Evolutionary conservation across 1,140 invertebrate species (phyloP).

Genomic region (Leptopilina boulardi): DNA sequence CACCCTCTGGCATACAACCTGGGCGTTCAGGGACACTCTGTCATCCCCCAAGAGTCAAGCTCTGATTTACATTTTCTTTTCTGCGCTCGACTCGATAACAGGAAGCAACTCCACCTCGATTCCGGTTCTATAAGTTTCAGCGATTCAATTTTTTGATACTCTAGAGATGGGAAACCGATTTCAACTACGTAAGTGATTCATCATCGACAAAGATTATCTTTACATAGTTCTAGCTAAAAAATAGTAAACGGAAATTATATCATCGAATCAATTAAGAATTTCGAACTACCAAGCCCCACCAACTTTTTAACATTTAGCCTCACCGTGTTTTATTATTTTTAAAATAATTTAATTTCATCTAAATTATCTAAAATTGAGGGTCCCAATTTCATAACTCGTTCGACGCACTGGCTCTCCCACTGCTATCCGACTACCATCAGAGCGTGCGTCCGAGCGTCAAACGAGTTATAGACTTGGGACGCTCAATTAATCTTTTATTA

Average conservation of each 20-base stretch:
- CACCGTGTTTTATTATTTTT: no score
- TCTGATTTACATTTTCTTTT: constrained; percentile 71
- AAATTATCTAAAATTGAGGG: no score
- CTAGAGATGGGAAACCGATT: background rate
- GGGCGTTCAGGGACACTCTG: constrained; percentile 47
- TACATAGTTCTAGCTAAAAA: background rate
- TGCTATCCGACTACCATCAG: no score
- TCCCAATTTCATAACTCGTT: no score
- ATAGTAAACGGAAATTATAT: background rate
- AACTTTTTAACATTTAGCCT: no score
- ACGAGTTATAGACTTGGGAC: no score
- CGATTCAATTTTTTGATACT: constrained; percentile 29
- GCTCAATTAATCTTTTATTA: no score
- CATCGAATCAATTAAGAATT: no score
- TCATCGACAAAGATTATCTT: background rate
- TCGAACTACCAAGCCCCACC: no score
- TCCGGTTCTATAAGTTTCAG: constrained; percentile 14
- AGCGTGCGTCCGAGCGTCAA: no score
- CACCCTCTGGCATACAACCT: constrained; percentile 41
- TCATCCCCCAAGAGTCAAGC: constrained; percentile 51
- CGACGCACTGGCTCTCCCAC: no score
- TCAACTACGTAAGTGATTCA: background rate
- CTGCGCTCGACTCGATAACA: constrained; percentile 65
- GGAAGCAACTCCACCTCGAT: constrained; percentile 60
- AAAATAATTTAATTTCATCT: no score